These are phyloP conservation scores for Sipha maydis DNA, from an alignment of 2,888 invertebrate species.

Conservation along the genomic window DNA sequence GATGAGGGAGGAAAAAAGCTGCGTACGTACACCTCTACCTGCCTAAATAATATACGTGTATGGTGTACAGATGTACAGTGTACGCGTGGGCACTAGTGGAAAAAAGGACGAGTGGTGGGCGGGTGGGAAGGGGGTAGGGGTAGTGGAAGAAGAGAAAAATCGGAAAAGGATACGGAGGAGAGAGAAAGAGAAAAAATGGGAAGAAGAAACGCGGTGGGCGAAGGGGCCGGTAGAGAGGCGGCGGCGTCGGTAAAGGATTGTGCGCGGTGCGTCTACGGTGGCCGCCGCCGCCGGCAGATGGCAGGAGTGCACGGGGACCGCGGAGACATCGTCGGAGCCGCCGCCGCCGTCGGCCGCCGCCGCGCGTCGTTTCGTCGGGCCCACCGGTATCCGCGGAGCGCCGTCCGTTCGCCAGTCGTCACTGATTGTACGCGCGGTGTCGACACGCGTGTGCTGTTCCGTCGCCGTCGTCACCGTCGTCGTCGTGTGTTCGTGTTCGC, in stretches of 20 bases:
- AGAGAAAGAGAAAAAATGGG: background rate
- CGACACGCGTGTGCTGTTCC: constrained; percentile 58
- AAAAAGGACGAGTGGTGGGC: background rate
- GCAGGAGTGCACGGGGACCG: constrained; percentile 60
- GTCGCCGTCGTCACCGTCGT: constrained; percentile 42
- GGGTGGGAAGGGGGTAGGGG: too few species aligned
- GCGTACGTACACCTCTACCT: background rate
- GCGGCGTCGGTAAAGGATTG: constrained; percentile 50
- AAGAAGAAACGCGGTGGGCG: background rate
- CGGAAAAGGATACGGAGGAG: background rate
- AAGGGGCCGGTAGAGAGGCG: background rate
- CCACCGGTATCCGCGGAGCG: constrained; percentile 46
- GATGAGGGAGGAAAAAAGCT: constrained; percentile 2
- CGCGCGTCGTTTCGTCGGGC: constrained; percentile 38
- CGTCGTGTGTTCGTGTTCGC: constrained; percentile 40
- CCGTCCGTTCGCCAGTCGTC: constrained; percentile 59
- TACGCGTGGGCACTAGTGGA: background rate
- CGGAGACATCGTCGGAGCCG: constrained; percentile 45
- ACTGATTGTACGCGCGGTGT: constrained; percentile 62
- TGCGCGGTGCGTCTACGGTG: constrained; percentile 38
- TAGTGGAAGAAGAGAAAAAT: background rate
- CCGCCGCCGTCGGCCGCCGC: constrained; percentile 49
- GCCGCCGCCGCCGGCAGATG: constrained; percentile 51
- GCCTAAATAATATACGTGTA: background rate
- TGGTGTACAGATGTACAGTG: background rate